Conservation (phyloP, 2,797 vertebrate genomes). For the Rhynchonycteris naso region DNA sequence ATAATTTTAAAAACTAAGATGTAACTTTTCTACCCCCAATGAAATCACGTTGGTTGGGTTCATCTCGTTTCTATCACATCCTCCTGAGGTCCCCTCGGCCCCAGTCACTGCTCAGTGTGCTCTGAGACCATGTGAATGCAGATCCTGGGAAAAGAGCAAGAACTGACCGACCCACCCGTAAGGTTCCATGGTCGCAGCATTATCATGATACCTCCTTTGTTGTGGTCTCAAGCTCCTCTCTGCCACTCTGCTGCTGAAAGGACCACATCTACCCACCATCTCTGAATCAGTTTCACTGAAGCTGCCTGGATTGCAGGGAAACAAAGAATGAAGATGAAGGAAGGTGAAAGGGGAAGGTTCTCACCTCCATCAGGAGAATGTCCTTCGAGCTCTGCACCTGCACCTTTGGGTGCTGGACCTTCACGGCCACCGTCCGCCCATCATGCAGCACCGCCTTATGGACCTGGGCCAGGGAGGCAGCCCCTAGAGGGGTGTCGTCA, state of each 20-base stretch:
- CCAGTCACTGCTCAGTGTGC: neutral
- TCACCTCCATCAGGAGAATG: constrained; percentile 97
- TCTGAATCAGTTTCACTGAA: neutral
- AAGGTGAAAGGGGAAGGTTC: constrained; percentile 52
- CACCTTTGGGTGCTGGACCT: constrained; percentile 98
- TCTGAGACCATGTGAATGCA: neutral
- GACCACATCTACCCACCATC: neutral
- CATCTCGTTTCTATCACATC: neutral
- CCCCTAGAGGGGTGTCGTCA: constrained; percentile 93
- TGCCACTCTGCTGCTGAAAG: neutral
- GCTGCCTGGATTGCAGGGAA: neutral
- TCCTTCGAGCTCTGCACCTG: constrained; percentile 94
- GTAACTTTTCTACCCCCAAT: neutral
- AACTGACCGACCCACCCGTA: neutral
- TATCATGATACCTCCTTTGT: neutral
- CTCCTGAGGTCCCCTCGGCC: neutral
- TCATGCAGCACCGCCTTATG: constrained; percentile 95
- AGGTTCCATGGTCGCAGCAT: accelerated
- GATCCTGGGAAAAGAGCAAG: neutral
- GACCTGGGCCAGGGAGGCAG: constrained; percentile 97
- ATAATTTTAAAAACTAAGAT: neutral
- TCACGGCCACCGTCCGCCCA: constrained; percentile 95
- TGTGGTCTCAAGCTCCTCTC: neutral
- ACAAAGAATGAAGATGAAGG: neutral
- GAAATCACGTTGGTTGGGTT: constrained; percentile 18